Percentiles rank a stretch among this genome's conserved stretches.
Evolutionary conservation across 2,888 invertebrate genomes (phyloP).

Genomic region (Harmothoe impar): DNA sequence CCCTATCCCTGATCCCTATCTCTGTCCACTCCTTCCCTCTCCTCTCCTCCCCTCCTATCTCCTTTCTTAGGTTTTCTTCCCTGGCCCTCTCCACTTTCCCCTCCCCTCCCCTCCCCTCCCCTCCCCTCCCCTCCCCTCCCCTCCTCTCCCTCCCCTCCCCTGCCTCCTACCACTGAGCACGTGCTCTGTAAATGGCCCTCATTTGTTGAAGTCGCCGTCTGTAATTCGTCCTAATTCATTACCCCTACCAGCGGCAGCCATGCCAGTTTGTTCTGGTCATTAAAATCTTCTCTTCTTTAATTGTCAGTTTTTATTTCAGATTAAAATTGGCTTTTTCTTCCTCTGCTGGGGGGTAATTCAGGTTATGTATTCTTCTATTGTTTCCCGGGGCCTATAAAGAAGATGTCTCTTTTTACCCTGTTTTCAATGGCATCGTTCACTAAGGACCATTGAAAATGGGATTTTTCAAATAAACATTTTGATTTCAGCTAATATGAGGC

Average conservation of each 20-base stretch:
- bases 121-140: too few species aligned
- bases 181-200: neutral
- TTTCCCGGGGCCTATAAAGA: neutral
- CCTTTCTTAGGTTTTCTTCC: too few species aligned
- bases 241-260: neutral
- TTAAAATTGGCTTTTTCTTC: constrained; percentile 40
- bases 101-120: too few species aligned
- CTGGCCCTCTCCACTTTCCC: too few species aligned
- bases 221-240: constrained; percentile 46
- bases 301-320: constrained; percentile 5
- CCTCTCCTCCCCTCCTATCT: too few species aligned
- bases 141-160: too few species aligned
- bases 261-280: constrained; percentile 52
- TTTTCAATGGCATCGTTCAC: constrained; percentile 11
- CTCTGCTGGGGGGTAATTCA: constrained; percentile 11
- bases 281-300: constrained; percentile 52
- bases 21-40: too few species aligned
- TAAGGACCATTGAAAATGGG: neutral
- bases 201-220: neutral
- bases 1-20: too few species aligned
- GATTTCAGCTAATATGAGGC: constrained; percentile 1
- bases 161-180: too few species aligned
- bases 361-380: constrained; percentile 17
- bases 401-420: neutral
- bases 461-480: constrained; percentile 14